Base-by-base conservation (phyloP, 2,113 vertebrate species). In the Cyprinodon variegatus region DNA sequence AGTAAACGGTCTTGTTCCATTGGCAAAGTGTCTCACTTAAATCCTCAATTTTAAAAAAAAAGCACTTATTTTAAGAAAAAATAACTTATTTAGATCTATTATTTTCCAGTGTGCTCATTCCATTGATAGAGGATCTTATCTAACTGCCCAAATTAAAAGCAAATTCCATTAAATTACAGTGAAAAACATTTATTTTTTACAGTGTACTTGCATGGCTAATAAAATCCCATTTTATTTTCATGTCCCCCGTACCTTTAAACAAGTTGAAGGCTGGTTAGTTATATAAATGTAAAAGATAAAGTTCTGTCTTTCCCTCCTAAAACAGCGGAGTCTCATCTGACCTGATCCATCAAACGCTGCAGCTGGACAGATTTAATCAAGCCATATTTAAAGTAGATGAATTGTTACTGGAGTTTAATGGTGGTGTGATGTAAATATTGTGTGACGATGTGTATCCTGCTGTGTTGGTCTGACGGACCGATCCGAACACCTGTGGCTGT, bases 371-470 rank as follows among this genome's bases (percentile, higher is more conserved):
- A 74, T 90, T 91, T 80, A 85, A 81, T 85, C 73, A 94, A 94
- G 89, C 91, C 91, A 93, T 93, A 88, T 88, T 84, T 79, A 88
- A 77, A 82, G 40, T 78, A 77, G 48, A 83, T 79, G 80, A 87
- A 71, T 82, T 84, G 82, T 88, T 83, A 79, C 64, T 88, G 74
- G 72, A 84, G 83, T 61, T 88, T 82, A 78, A 73, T 80, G 72
- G 53, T 79, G 75, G 69, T 77, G 71, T 82, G 43, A 78, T 90
- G 89, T 93, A 90, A 86, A 93, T 87, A 88, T 67, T 77, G 86
- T 92, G 82, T 91, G 84, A 82, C 72, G 74, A 85, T 60, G 63
- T 91, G 77, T 86, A 91, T 79, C 69, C 82, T 83, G 71, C 65
- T 87, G 80, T 91, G 83, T 91, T 81, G 81, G 89, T 70, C 76